A percentile compares a stretch with the other conserved stretches of the same genome.
Conservation (phyloP, 2,113 vertebrate genomes). For the Macrotis lagotis region DNA sequence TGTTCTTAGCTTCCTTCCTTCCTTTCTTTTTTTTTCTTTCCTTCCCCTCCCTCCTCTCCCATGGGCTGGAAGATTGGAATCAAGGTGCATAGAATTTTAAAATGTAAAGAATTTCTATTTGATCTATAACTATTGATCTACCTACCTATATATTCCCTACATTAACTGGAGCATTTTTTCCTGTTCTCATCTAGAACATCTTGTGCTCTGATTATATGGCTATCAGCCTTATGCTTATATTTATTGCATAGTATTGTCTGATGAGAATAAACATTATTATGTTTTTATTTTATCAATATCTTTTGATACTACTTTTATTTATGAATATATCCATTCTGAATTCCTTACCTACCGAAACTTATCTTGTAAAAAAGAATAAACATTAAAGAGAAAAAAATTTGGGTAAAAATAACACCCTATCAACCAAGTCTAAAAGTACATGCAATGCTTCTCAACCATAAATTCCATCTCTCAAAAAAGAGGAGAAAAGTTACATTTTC, state of each 20-base stretch:
- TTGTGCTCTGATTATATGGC: neutral
- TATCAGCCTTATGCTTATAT: neutral
- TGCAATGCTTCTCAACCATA: neutral
- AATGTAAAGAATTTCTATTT: too few relatives aligned
- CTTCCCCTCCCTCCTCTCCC: too few relatives aligned
- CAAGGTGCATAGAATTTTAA: too few relatives aligned
- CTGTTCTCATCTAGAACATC: neutral
- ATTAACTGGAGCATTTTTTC: neutral
- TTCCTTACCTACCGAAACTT: neutral
- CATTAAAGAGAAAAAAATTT: neutral
- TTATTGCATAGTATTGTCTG: neutral
- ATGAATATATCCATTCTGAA: neutral
- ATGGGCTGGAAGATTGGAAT: too few relatives aligned
- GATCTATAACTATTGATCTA: neutral
- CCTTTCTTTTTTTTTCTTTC: too few relatives aligned
- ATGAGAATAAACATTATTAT: neutral
- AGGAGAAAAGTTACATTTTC: neutral
- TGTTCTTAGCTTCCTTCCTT: too few relatives aligned
- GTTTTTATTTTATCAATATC: neutral
- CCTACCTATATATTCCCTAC: neutral
- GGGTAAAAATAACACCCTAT: neutral
- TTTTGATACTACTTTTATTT: neutral
- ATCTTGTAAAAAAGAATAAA: neutral
- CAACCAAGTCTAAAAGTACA: neutral
- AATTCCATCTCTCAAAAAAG: neutral